Conservation (phyloP, 2,113 vertebrate genomes). For the Potamarius usumacintae region DNA sequence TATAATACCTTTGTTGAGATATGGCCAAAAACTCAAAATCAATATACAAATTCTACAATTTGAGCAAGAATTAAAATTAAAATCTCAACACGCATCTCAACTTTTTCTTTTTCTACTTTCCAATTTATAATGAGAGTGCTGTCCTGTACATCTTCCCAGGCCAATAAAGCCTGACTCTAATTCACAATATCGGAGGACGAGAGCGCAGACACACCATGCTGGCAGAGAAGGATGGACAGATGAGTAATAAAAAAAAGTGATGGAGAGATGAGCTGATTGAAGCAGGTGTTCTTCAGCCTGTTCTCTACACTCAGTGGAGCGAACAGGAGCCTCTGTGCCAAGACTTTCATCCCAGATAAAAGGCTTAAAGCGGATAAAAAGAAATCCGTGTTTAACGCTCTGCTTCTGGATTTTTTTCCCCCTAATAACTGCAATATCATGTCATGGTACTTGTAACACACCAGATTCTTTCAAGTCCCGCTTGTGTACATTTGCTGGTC, state of each 20-base stretch:
- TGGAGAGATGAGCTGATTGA: constrained; percentile 6
- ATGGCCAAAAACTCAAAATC: background rate
- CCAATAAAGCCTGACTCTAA: background rate
- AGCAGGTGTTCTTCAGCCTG: constrained; percentile 30
- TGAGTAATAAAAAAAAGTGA: background rate
- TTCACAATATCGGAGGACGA: background rate
- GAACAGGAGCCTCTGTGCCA: constrained; percentile 9
- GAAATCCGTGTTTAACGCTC: constrained; percentile 23
- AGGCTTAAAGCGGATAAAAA: constrained; percentile 22
- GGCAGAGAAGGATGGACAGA: background rate
- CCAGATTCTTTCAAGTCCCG: constrained; percentile 27
- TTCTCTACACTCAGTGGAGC: constrained; percentile 15
- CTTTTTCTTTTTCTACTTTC: background rate
- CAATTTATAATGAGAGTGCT: background rate
- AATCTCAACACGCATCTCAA: background rate
- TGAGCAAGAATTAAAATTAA: background rate
- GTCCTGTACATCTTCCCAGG: background rate
- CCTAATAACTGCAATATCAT: background rate
- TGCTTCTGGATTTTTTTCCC: constrained; percentile 1
- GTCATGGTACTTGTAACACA: constrained; percentile 15
- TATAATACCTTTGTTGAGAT: no score
- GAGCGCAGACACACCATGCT: background rate
- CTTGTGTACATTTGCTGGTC: constrained; percentile 8
- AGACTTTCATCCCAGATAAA: constrained; percentile 53
- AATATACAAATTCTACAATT: background rate